Percentiles rank a stretch among this genome's conserved stretches.
Conservation (phyloP, 2,113 vertebrate genomes). For the Epinephelus cyanopodus region DNA sequence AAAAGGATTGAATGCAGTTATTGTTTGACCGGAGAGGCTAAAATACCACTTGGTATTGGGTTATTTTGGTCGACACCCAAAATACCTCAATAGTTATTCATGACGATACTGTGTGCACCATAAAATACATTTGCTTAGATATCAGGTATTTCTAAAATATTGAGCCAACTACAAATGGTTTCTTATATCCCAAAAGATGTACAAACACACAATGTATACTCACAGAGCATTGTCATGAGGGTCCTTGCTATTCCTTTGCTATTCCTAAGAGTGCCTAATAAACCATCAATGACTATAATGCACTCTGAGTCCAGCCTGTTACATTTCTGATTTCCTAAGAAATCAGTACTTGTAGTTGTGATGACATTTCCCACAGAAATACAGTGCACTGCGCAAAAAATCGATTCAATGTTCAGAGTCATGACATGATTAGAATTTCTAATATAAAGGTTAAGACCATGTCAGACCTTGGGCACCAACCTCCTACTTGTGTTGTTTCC, state of each 20-base stretch:
- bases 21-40: no score
- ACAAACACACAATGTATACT: background rate
- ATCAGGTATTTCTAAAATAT: background rate
- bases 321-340: background rate
- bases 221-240: background rate
- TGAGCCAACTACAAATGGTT: background rate
- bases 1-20: no score
- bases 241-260: background rate
- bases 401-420: slow-evolving; percentile 26
- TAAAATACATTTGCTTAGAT: background rate
- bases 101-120: no score
- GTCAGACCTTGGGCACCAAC: slow-evolving; percentile 1
- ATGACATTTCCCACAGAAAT: slow-evolving; percentile 34
- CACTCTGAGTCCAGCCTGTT: background rate
- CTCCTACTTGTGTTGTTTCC: slow-evolving; percentile 40
- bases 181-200: background rate
- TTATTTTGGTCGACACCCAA: no score
- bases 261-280: background rate
- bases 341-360: background rate
- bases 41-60: no score
- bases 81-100: no score
- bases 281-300: background rate
- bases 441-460: slow-evolving; percentile 37
- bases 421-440: slow-evolving; percentile 55
- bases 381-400: slow-evolving; percentile 1